Evolutionary conservation across 1,140 invertebrate genomes (phyloP).

Genomic region (Episyrphus balteatus): DNA sequence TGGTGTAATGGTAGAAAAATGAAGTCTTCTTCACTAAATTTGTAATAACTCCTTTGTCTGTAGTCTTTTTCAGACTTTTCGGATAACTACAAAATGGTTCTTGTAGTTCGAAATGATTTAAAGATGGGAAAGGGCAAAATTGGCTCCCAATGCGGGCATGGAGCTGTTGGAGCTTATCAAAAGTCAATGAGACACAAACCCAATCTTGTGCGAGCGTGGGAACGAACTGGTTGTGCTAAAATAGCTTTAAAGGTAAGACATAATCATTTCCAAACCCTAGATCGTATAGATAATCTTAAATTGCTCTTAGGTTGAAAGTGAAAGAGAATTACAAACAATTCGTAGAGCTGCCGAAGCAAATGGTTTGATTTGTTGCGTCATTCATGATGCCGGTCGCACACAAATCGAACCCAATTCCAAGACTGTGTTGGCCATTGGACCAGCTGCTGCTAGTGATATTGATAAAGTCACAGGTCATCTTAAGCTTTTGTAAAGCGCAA

Average conservation of each 20-base stretch:
- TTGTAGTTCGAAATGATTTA: slow-evolving; percentile 80
- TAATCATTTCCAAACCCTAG: slow-evolving; percentile 10
- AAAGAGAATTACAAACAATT: slow-evolving; percentile 53
- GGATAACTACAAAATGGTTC: slow-evolving; percentile 63
- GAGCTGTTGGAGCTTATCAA: slow-evolving; percentile 68
- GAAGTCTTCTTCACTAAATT: not conserved
- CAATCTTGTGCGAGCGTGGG: slow-evolving; percentile 60
- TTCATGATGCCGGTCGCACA: slow-evolving; percentile 82
- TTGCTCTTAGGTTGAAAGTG: slow-evolving; percentile 41
- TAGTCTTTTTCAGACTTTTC: slow-evolving; percentile 26
- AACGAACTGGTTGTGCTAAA: slow-evolving; percentile 68
- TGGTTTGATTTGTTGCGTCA: slow-evolving; percentile 59
- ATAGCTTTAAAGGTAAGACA: slow-evolving; percentile 53
- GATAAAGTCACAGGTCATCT: slow-evolving; percentile 80
- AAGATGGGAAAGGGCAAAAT: slow-evolving; percentile 92
- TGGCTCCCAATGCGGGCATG: slow-evolving; percentile 86
- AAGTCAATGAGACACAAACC: slow-evolving; percentile 51
- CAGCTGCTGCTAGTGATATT: slow-evolving; percentile 59
- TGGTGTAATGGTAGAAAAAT: not conserved
- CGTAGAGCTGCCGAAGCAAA: slow-evolving; percentile 51
- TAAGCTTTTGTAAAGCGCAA: slow-evolving; percentile 57
- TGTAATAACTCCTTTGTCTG: not conserved
- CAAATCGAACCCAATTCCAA: slow-evolving; percentile 74
- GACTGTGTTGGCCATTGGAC: slow-evolving; percentile 87
- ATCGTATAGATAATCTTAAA: not conserved